Evolutionary conservation across 1,140 invertebrate species (phyloP), one percentile per base, ranked within the genome.

Genomic region (Ptiloglossa arizonensis): DNA sequence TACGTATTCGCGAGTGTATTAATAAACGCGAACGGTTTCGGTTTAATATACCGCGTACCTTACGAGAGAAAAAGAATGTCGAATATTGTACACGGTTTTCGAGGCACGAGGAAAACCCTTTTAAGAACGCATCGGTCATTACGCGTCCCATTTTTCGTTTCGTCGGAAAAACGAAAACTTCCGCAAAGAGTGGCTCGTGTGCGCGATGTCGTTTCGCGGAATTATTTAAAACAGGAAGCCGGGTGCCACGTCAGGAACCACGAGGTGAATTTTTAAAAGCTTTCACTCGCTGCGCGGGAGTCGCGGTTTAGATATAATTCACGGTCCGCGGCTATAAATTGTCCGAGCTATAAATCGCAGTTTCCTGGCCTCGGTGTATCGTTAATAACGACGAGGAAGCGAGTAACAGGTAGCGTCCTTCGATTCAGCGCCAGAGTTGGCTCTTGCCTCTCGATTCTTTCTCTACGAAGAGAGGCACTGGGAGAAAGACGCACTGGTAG

Each of bases 381-480:
- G 70, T 38, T 72, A 72, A 57, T 57, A 67, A 44, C 41, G 2
- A 13, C 24, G 41, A 32, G 71, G 52, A 54, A 38, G 8, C 27
- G 64, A 15, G 73, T 75, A 68, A 75, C 73, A 75, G 73, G 73
- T 75, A 75, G 60, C 71, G 32, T 64, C 32, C 19, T 56, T 32
- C 59, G 59, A 54, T 70, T 59, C 22, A 5, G 46, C n/a, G 29
- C 15, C 56, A 38, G n/a, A n/a, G 13, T 3, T 29, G 11, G 1
- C 5, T 29, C 24, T 5, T 8, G 9, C 24, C 62, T 24, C 17
- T 27, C 60, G 19, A 22, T n/a, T n/a, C 19, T 11, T 38, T 38
- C 59, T 0, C 41, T 11, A 11, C 41, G 41, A 2, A 6, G 32
- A 35, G 32, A 35, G 32, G 32, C 2, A 35, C n/a, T n/a, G 32